Conservation (phyloP, 92 coral and sea anemone species). For the Pocillopora meandrina region DNA sequence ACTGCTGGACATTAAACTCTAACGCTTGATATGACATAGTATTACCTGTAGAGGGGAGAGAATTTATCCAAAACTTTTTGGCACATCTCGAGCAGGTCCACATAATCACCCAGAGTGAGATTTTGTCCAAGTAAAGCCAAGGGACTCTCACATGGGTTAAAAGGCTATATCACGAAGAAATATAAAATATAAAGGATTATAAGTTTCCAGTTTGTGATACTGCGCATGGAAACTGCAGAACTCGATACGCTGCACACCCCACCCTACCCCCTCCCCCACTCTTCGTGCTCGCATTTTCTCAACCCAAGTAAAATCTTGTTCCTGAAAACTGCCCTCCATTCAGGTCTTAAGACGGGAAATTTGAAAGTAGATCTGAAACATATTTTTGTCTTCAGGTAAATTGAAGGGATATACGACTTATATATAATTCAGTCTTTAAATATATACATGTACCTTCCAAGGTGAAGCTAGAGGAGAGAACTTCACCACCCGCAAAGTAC, state of each 20-base stretch:
- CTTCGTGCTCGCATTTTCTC: too few relatives aligned
- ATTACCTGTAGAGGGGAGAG: constrained; percentile 69
- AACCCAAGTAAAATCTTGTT: too few relatives aligned
- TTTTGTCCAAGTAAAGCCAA: constrained; percentile 69
- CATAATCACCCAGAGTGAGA: constrained; percentile 74
- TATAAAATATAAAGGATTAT: background rate
- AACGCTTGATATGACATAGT: background rate
- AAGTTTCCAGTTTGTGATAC: too few relatives aligned
- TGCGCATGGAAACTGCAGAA: too few relatives aligned
- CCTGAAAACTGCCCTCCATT: too few relatives aligned
- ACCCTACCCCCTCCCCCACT: too few relatives aligned
- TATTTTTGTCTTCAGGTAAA: background rate
- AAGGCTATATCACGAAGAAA: constrained; percentile 42
- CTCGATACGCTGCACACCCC: too few relatives aligned
- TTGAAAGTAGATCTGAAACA: too few relatives aligned
- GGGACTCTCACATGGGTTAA: constrained; percentile 60
- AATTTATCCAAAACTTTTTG: constrained; percentile 70
- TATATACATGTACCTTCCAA: constrained; percentile 70
- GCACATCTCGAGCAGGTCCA: constrained; percentile 62
- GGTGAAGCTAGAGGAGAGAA: constrained; percentile 76
- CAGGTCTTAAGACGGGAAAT: too few relatives aligned
- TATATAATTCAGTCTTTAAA: too few relatives aligned
- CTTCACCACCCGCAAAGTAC: constrained; percentile 65
- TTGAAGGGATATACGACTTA: too few relatives aligned
- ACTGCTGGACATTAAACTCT: background rate